Evolutionary conservation across 2,113 vertebrate species (phyloP), one percentile per base, ranked within the genome.

Genomic region (Vicugna pacos): DNA sequence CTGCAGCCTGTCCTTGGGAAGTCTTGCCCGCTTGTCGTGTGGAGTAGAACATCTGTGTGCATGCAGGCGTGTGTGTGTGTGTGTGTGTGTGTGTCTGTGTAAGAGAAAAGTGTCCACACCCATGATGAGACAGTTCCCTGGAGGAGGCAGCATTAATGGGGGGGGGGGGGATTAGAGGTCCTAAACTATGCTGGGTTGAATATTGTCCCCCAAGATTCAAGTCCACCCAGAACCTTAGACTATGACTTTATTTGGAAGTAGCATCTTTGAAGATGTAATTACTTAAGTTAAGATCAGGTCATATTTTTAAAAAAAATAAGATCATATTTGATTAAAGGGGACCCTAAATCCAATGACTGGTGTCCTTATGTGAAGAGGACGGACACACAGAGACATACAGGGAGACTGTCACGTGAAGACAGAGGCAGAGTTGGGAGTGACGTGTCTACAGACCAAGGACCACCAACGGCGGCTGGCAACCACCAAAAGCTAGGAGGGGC

Each of bases 1-100:
- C 24, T 14, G 24, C 75, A 88, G 8, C 32, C 82, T 72, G 83
- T 85, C 91, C 79, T 86, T 86, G 82, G 94, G 91, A 85, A 85
- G 87, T 5, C 22, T 30, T 81, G 72, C 58, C 72, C 46, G 64
- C 93, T 65, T 93, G 93, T 56, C 92, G 56, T 6, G 20, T 64
- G 67, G 92, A 75, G 42, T 72, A 30, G 86, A 46, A 28, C 42
- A 64, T 64, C 70, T 38, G 54, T 64, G 48, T 81, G 58, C 10
- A 0, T 7, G 42, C 0, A 2, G 0, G 2, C 9, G 26, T 42
- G 58, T 52, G 38, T 13, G n/a, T 60, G 56, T 42, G 38, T 13
- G n/a, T 60, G 56, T 42, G 56, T 35, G 50, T 83, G 38, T 42
- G 38, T 42, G 38, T 42, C 38, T 42, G 30, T 77, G 5, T 70